Base-by-base conservation (phyloP, 2,113 vertebrate genomes). In the Otolemur garnettii region DNA sequence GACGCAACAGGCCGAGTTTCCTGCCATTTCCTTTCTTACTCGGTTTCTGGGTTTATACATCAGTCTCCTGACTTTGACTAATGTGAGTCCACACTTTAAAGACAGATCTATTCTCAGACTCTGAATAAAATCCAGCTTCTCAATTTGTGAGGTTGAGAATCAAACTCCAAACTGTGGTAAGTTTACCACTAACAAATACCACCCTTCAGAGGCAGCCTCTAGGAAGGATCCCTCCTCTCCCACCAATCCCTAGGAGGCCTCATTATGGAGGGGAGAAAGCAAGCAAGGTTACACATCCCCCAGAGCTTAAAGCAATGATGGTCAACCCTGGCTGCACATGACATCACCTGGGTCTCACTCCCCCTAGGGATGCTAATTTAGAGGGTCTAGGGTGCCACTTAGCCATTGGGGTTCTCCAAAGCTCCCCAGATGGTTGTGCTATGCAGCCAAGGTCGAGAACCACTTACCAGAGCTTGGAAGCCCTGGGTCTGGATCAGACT, bases 1-100 rank as follows among this genome's bases (percentile, higher is more conserved):
- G 5, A 24, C 10, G 4, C 21, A 72, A n/a, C 75, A 88, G 60
- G 42, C 22, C 38, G 17, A 26, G 22, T 64, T 21, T 59, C 17
- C 3, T 15, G 33, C 50, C 18, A 19, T 50, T 35, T 3, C 33
- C 38, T 60, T 38, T 21, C 2, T 59, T 50, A 77, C 15, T n/a
- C 15, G 45, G n/a, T 71, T 85, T 93, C 93, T 84, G 60, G 22
- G 62, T 86, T 81, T 97, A 38, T 50, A 57, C 42, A 84, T 87
- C 88, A 68, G 78, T 81, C 88, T 82, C 12, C 8, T 1, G 38
- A 50, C 6, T 26, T 79, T n/a, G 42, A 60, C 85, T 45, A 79
- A 96, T 17, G 69, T 75, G 59, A 95, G 69, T 84, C 78, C 13
- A 50, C 0, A 60, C 64, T 33, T 72, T 38, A 82, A 35, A 60